Evolutionary conservation across 2,113 vertebrate species (phyloP), one percentile per base, ranked within the genome.

Genomic region (Hemicordylus capensis): DNA sequence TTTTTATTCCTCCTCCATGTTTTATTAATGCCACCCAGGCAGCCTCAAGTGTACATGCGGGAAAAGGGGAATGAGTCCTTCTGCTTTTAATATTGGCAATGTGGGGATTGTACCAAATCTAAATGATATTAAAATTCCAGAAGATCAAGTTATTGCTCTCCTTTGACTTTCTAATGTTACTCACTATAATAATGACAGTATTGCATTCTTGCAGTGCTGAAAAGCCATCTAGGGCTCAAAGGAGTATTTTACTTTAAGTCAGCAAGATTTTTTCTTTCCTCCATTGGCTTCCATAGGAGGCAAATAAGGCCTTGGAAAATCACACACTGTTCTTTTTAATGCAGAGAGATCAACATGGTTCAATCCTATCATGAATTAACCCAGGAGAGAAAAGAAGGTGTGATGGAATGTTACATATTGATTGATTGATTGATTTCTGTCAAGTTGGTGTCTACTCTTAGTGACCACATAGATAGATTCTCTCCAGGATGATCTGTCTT

Each of bases 201-300:
- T 72, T 12, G 58, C 63, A 15, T 73, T 78, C 26, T 90, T 46
- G 17, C 4, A 37, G 54, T 34, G 58, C 22, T 85, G 87, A 66
- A 28, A 92, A 72, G 24, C 63, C 39, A 79, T 77, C 6, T 44
- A 22, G 70, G n/a, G 26, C 59, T 81, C 0, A 0, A 80, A 72
- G 58, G 42, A 31, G 87, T 61, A 7, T 63, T 22, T 58, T 89
- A 2, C 37, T 0, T 74, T 81, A 88, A 91, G 39, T 66, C 69
- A 82, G 80, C 3, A 77, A 89, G 87, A 86, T 31, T 61, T 87
- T 85, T 3, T n/a, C n/a, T 48, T 88, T 82, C 90, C 39, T 73
- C 79, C 77, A 1, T 1, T 37, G 22, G 76, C 66, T 72, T 61
- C 56, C 67, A 70, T 34, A 78, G 66, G 73, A 46, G 22, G n/a